phyloP scores from a whole-genome alignment of 2,888 invertebrate genomes.

The Melipona bicolor region DNA sequence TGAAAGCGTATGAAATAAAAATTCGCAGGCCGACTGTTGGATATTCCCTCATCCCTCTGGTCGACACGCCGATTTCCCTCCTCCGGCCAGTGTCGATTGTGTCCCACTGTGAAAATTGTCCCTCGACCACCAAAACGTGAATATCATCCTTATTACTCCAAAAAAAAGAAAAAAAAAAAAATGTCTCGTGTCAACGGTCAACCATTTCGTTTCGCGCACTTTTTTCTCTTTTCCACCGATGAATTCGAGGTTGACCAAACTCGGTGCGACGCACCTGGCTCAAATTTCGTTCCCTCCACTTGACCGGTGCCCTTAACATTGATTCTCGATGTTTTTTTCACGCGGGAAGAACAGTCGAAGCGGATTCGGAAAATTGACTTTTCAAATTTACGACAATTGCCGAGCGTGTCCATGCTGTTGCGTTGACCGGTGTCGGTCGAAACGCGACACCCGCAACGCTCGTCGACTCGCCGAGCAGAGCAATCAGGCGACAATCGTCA shows the following conservation, averaged over 20 bases:
- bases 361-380: conserved; percentile 16
- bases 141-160: conserved; percentile 47
- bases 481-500: conserved; percentile 35
- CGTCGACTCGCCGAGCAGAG: conserved; percentile 17
- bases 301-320: conserved; percentile 22
- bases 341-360: not conserved
- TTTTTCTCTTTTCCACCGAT: no score
- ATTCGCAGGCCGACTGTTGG: conserved; percentile 37
- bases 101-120: not conserved
- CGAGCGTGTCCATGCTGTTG: conserved; percentile 2
- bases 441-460: not conserved
- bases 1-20: conserved; percentile 60
- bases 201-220: conserved; percentile 4
- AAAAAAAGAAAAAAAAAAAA: conserved; percentile 14
- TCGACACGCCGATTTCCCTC: conserved; percentile 23
- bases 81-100: conserved; percentile 27
- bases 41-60: conserved; percentile 25
- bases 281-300: not conserved
- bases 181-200: not conserved
- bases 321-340: conserved; percentile 12
- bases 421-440: not conserved
- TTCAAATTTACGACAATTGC: conserved; percentile 40
- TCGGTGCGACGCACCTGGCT: not conserved
- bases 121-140: conserved; percentile 19
- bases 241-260: no score